Base-by-base conservation (phyloP, 2,797 vertebrate genomes). In the Sandelia bainsii region DNA sequence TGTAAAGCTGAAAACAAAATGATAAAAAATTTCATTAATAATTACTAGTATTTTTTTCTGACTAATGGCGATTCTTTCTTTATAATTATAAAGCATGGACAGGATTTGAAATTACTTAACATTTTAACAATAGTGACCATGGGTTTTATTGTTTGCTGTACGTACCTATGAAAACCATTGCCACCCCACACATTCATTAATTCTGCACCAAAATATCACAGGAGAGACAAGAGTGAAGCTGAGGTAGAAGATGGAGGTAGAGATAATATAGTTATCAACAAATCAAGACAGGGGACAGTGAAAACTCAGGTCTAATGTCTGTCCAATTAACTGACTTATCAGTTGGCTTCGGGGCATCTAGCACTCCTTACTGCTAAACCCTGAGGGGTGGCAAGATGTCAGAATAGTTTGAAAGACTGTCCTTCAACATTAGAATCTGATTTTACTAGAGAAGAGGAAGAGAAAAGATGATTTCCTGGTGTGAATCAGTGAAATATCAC, bases 301-400 rank as follows among this genome's bases (percentile, higher is more conserved):
- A 48, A 57, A 79, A 54, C 14, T 3, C 29, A 48, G 50, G 32
- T 42, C 53, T 82, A 79, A 85, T 54, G 83, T 79, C 82, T 56
- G 69, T 59, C 78, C 72, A 71, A 72, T 85, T 84, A 83, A 82
- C 13, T 13, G 59, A 77, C 68, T 78, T 71, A 70, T 82, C 62
- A 48, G 80, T 53, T 62, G 68, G 68, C 74, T 73, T 56, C 5
- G 1, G 62, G 77, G 69, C 63, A 78, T 53, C 32, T 40, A 39
- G 58, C 20, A 29, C 14, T 57, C 46, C 54, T 64, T 45, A 59
- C 59, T 80, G 68, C 72, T 59, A 59, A 64, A 74, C 17, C 56
- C 71, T 53, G 73, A 67, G 32, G 82, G 72, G 48, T 63, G 50
- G 54, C 1, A 42, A 67, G 59, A 45, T 62, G 79, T 50, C 56